Base-by-base conservation (phyloP, 2,888 invertebrate species). In the Aromia moschata region DNA sequence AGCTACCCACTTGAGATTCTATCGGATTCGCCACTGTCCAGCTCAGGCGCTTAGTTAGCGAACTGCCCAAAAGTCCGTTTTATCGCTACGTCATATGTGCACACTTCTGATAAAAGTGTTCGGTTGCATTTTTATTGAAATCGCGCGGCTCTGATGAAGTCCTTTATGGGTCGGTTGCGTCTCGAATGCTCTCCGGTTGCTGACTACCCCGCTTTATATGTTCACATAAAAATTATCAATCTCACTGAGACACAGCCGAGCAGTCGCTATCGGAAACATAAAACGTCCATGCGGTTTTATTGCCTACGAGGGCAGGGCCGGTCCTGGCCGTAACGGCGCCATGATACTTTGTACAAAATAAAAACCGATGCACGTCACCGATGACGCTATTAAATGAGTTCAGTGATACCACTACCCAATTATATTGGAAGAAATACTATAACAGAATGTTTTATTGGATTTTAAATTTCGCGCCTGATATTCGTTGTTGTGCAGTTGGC, bases 221-320 rank as follows among this genome's bases (percentile, higher is more conserved):
- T 64, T 62, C 66, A 64, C 74, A 74, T 76, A 76, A 77, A 77
- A 77, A 77, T 77, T 77, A 76, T 77, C 76, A 76, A 76, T 74
- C 74, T 74, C 62, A 70, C 71, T 70, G 68, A 70, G 74, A 73
- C n/a, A n/a, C 72, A 70, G 71, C 68, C 68, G 65, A 60, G 69
- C 68, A 67, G 65, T 67, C 69, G 69, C 70, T 72, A 73, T 73
- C 72, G 70, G 62, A 65, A 61, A 64, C 70, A 70, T 73, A 73
- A 74, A 73, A 73, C 68, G 56, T 56, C 65, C 65, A 63, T 68
- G 71, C 60, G 64, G 69, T 70, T 72, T 72, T 70, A 69, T 71
- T 68, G 16, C 38, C 40, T 40, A 12, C 49, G 12, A 36, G 11
- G 10, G 18, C 30, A n/a, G 17, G 41, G 12, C 17, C 17, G 53